A percentile compares a stretch with the other conserved stretches of the same genome.
These are phyloP conservation scores for Menidia menidia DNA, from an alignment of 2,797 vertebrate genomes.

Conservation along the genomic window DNA sequence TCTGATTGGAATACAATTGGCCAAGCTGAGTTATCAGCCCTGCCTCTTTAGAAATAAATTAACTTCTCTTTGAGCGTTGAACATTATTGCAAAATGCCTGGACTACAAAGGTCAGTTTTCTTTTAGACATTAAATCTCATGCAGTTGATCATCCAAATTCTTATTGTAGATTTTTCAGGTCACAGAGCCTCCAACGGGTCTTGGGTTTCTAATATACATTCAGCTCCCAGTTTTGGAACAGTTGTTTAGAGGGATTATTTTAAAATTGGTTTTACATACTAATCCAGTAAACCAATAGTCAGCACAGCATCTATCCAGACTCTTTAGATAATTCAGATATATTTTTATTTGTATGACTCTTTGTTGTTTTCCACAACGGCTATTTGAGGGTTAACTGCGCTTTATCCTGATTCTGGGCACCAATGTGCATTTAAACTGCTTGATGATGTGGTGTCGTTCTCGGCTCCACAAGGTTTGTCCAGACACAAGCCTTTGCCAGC, in stretches of 20 bases:
- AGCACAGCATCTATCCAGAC: neutral
- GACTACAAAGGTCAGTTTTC: neutral
- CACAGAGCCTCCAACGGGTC: neutral
- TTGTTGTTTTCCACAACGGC: conserved; percentile 3
- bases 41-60: neutral
- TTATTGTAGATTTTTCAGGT: neutral
- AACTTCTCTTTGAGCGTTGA: neutral
- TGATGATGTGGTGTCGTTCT: conserved; percentile 23
- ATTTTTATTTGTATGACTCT: conserved; percentile 2
- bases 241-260: conserved; percentile 2
- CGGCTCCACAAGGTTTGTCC: conserved; percentile 1
- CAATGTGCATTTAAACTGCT: conserved; percentile 23
- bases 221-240: neutral
- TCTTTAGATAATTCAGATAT: neutral
- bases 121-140: conserved; percentile 4
- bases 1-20: conserved; percentile 1
- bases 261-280: neutral
- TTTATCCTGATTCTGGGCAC: neutral
- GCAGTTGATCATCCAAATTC: neutral
- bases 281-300: neutral
- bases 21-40: conserved; percentile 1
- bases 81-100: conserved; percentile 1
- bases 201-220: neutral
- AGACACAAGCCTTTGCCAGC: conserved; percentile 30
- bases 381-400: neutral